Base-by-base conservation (phyloP, 2,113 vertebrate species). In the Saguinus midas region DNA sequence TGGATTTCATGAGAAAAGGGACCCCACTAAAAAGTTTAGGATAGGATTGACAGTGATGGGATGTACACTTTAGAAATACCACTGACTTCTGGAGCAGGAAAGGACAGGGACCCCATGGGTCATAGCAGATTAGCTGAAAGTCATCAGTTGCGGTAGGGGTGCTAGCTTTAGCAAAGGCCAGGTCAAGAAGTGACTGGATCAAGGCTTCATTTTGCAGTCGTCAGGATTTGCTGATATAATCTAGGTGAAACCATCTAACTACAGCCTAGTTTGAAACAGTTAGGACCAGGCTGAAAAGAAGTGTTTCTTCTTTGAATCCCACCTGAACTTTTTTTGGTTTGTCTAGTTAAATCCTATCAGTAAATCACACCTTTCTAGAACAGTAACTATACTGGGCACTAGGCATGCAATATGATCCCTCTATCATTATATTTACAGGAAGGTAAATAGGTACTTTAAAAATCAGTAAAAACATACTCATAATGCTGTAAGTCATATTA, bases 141-240 rank as follows among this genome's bases (percentile, higher is more conserved):
- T 3, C 76, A 32, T 23, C 4, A 1, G 75, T 43, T 35, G 48
- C 35, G 1, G 72, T 5, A 37, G 55, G 2, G 10, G 32, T 5
- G 12, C 55, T 32, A 43, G 17, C 27, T 23, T 68, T 7, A 32
- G 58, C 32, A 86, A 32, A 1, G 29, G 29, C 6, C 18, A 35
- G 20, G 10, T 43, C 13, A 79, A n/a, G 37, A 35, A 21, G 48
- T 8, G 35, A 85, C 70, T 43, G 21, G 35, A n/a, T 43, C 6
- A 27, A 32, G 55, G 35, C 29, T 25, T 79, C 73, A 32, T 1
- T 16, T 0, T 11, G 70, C 37, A 35, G 57, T 17, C 37, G 80
- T 25, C 14, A 32, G 58, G 55, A 64, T 1, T 21, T 43, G 25
- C 8, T 3, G 4, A 16, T 0, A 3, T 27, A 25, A 21, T 3